These are phyloP conservation scores for Nematolebias whitei DNA, from an alignment of 2,113 vertebrate genomes.

Conservation along the genomic window DNA sequence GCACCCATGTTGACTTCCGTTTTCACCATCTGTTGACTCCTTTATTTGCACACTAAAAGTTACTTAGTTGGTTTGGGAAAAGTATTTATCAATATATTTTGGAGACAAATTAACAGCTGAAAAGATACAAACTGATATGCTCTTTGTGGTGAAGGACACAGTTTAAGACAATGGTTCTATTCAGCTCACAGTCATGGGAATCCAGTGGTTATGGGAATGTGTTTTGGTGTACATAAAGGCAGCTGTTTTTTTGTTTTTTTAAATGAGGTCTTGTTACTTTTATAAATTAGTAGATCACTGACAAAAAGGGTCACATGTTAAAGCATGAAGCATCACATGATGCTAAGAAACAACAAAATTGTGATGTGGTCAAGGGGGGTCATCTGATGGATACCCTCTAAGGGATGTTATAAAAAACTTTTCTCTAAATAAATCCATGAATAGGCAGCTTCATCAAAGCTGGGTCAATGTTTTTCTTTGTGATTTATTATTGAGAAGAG, in stretches of 20 bases:
- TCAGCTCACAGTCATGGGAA: constrained; percentile 30
- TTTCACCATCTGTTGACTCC: constrained; percentile 46
- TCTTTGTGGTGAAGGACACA: neutral
- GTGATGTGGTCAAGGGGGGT: constrained; percentile 27
- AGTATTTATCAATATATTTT: neutral
- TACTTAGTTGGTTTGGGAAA: neutral
- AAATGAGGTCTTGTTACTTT: constrained; percentile 22
- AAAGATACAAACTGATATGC: neutral
- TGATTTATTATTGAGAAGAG: neutral
- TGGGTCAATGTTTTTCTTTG: neutral
- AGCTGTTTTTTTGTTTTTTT: constrained; percentile 5
- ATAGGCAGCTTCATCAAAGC: constrained; percentile 2
- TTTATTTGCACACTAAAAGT: constrained; percentile 12
- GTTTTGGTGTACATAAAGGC: constrained; percentile 28
- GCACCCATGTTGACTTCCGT: constrained; percentile 3
- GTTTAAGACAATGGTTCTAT: constrained; percentile 36
- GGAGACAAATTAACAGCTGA: neutral
- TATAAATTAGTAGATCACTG: constrained; percentile 7
- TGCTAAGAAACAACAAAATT: constrained; percentile 34
- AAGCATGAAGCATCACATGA: constrained; percentile 58
- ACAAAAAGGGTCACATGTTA: constrained; percentile 56
- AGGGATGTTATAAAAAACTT: constrained; percentile 12
- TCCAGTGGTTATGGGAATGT: constrained; percentile 22
- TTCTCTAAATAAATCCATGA: constrained; percentile 5
- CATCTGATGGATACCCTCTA: constrained; percentile 11